These are phyloP conservation scores for Geococcyx californianus DNA, from an alignment of 2,113 vertebrate species.

Conservation along the genomic window DNA sequence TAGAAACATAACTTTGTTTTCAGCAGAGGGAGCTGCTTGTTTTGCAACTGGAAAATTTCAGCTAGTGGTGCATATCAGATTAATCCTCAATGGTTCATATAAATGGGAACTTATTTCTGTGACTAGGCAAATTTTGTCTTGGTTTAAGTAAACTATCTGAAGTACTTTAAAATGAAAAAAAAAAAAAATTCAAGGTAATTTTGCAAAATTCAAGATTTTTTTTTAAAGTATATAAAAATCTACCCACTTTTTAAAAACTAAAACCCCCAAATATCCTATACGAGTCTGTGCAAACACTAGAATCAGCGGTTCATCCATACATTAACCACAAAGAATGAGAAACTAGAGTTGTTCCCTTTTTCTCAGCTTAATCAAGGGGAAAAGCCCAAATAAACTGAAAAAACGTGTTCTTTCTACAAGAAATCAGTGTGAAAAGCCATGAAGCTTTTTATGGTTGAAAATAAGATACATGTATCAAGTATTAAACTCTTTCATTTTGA, in stretches of 20 bases:
- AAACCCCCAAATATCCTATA: background rate
- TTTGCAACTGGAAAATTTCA: background rate
- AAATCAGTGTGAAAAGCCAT: accelerated
- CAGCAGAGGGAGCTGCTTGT: constrained; percentile 5
- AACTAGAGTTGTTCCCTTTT: background rate
- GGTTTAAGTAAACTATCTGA: background rate
- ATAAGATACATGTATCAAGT: accelerated
- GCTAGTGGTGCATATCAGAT: background rate
- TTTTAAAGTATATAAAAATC: background rate
- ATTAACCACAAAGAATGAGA: background rate
- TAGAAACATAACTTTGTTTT: background rate
- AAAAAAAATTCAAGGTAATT: background rate
- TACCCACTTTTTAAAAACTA: background rate
- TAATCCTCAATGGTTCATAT: background rate
- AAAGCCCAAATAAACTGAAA: background rate
- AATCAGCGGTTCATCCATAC: background rate
- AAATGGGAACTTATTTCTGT: background rate
- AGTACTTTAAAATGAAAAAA: background rate
- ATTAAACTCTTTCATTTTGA: background rate
- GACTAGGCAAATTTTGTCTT: background rate
- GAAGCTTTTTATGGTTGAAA: background rate
- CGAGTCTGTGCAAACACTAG: background rate
- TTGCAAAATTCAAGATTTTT: background rate
- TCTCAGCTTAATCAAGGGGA: background rate
- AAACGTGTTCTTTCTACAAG: background rate